Evolutionary conservation across 37 sponge, comb jelly and placozoan genomes (phyloP), one percentile per base, ranked within the genome.

Genomic region (Geodia barretti): DNA sequence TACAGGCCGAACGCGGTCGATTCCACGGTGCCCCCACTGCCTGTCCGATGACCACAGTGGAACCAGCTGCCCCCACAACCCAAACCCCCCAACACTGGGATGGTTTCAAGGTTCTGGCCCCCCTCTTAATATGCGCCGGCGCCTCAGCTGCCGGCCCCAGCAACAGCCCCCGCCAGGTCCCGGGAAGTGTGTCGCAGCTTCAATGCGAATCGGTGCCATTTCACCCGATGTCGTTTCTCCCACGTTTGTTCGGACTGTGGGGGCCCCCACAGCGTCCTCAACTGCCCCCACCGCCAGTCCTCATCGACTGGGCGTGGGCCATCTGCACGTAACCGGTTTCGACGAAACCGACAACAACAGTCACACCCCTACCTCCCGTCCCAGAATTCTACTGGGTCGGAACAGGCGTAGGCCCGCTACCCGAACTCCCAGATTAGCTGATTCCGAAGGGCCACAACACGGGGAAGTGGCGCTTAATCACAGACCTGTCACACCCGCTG

Each of bases 401-500:
- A n/a, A n/a, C n/a, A n/a, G n/a, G n/a, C n/a, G n/a, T n/a, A n/a
- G n/a, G n/a, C n/a, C n/a, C n/a, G n/a, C n/a, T n/a, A n/a, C n/a
- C n/a, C n/a, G n/a, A n/a, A n/a, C n/a, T n/a, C n/a, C n/a, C n/a
- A n/a, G n/a, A n/a, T n/a, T n/a, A n/a, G n/a, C n/a, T n/a, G 14
- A 17, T 47, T 14, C 54, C 14, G 14, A 47, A 47, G 54, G n/a
- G n/a, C n/a, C n/a, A n/a, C n/a, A n/a, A n/a, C n/a, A 77, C 59
- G 37, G 78, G 79, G 79, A 28, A 79, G n/a, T n/a, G n/a, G n/a
- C n/a, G n/a, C n/a, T n/a, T n/a, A 3, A 73, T 86, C 2, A 73
- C 79, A 21, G 81, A 86, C 35, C 87, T 86, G 58, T 79, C 81
- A 19, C 33, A 39, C 21, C 87, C 87, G 23, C 60, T 28, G 11